A percentile compares a stretch with the other conserved stretches of the same genome.
Conservation (phyloP, 2,113 vertebrate genomes). For the Grallaria varia region DNA sequence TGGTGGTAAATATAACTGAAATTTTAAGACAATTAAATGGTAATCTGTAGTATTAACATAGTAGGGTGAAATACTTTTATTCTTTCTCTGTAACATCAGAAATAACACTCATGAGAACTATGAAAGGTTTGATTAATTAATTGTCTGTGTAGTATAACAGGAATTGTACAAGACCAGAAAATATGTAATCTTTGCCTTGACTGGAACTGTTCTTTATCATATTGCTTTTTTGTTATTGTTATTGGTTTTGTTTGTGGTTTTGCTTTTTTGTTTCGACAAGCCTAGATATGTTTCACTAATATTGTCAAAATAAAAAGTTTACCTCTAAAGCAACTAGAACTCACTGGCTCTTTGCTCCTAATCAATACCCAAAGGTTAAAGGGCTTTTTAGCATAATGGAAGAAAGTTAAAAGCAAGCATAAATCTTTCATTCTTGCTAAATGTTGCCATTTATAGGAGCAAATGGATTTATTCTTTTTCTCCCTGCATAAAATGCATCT, state of each 20-base stretch:
- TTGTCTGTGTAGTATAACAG: not conserved
- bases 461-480: slow-evolving; percentile 68
- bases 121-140: not conserved
- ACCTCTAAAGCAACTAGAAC: not conserved
- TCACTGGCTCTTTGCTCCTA: slow-evolving; percentile 7
- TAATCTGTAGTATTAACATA: not conserved
- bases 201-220: not conserved
- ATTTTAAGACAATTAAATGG: not conserved
- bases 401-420: slow-evolving; percentile 51
- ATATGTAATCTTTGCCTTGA: not conserved
- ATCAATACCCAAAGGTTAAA: slow-evolving; percentile 49
- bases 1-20: not conserved
- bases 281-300: not conserved
- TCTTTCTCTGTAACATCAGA: not conserved
- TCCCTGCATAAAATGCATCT: slow-evolving; percentile 54
- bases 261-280: not conserved
- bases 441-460: slow-evolving; percentile 35
- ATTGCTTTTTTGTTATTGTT: not conserved
- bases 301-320: slow-evolving; percentile 23
- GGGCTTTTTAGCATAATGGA: slow-evolving; percentile 16
- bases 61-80: not conserved
- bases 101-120: not conserved
- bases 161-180: not conserved
- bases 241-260: not conserved
- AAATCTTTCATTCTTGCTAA: slow-evolving; percentile 57